Evolutionary conservation across 2,888 invertebrate genomes (phyloP), one percentile per base, ranked within the genome.

Genomic region (Meteorus colon): DNA sequence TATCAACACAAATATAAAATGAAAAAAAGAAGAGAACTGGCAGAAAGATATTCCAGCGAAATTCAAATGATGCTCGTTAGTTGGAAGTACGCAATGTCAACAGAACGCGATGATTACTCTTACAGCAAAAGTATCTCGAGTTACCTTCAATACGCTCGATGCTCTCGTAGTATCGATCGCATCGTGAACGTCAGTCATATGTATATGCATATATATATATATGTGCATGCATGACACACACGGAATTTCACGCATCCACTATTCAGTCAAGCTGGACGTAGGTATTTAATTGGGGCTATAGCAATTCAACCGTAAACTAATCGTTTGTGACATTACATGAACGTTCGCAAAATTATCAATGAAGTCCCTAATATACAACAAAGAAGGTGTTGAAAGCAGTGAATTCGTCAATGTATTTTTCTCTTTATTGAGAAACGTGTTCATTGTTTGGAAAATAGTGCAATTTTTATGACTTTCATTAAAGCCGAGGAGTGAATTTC

Each of bases 221-320:
- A 2, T 41, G 12, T 41, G 0, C 8, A 12, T 8, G 6, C 41
- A 41, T 41, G 41, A 41, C 12, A 41, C 41, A 14, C 66, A 68
- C 48, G 63, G 76, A 73, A 76, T 76, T 73, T 73, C 73, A 76
- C 69, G 62, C 68, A 76, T 76, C 73, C 63, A 41, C 68, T 51
- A 63, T 72, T 76, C 68, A 63, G 72, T 45, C 62, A 51, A 76
- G 41, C 76, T 76, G 29, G 73, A 76, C 67, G 62, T 76, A 73
- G 68, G 63, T 68, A 63, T 51, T 76, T 76, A 73, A 76, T 60
- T 67, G 67, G 41, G 41, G 12, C 41, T 41, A 41, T 41, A 41
- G 12, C 41, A 41, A 41, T 41, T 41, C 41, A 41, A 8, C 41
- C 6, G 41, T 41, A 10, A 41, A 41, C 41, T 41, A 41, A 41